Evolutionary conservation across 2,888 invertebrate genomes (phyloP), one percentile per base, ranked within the genome.

Genomic region (Aphrophora alni): DNA sequence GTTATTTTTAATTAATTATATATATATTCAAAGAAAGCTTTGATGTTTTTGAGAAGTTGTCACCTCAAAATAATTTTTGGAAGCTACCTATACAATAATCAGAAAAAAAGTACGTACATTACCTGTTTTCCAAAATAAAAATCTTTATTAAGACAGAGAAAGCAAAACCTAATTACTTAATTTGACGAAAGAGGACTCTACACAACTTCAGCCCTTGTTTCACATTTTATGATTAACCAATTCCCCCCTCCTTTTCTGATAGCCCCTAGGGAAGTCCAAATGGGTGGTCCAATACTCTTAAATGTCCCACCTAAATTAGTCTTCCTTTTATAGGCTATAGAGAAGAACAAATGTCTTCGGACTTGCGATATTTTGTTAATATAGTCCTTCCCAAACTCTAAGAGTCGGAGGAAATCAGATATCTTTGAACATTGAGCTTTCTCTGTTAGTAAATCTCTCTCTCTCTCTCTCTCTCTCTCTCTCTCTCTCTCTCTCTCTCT

Each of bases 171-270:
- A 59, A 59, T 59, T 59, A 59, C 21, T n/a, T 59, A 21, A 21
- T 5, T 2, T 7, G 3, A 21, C 59, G 21, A 21, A 59, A n/a
- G 21, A 3, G 21, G n/a, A n/a, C n/a, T 12, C 21, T 5, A 10
- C 21, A 7, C n/a, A 59, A 17, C 2, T 59, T n/a, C 10, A 59
- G 59, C 21, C 21, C 59, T 59, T 59, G 59, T 59, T 59, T 59
- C 59, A 59, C 59, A 59, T 59, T 59, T 59, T 59, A 59, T 59
- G 59, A 59, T 59, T 59, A 59, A 59, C 59, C 59, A 59, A 59
- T 59, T 14, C 59, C n/a, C 59, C n/a, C 4, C 14, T 21, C 4
- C 59, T 0, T 2, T 21, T 4, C n/a, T 14, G 59, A 44, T 44
- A 44, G 59, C 21, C 59, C 59, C 59, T n/a, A n/a, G 59, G 59